phyloP scores from a whole-genome alignment of 2,888 invertebrate species.

The Drosophila peninsularis region DNA sequence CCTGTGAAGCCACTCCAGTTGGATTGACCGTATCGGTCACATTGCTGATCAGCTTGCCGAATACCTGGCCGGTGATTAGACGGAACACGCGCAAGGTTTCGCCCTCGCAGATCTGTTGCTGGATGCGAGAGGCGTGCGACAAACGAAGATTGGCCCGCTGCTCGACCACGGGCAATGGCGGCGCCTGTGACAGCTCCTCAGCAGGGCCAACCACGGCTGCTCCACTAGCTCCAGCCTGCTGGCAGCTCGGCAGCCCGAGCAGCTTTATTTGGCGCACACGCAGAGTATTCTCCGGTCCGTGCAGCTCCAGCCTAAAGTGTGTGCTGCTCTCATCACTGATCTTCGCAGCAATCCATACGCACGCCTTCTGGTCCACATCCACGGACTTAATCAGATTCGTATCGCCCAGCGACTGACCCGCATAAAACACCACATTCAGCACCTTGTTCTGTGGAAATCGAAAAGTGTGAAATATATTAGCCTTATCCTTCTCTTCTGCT shows the following conservation, averaged over 20 bases:
- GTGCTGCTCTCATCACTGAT: conserved; percentile 87
- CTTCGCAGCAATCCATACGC: conserved; percentile 96
- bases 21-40: conserved; percentile 63
- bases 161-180: conserved; percentile 8
- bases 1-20: conserved; percentile 6
- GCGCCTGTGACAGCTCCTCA: conserved; percentile 8
- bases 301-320: conserved; percentile 92
- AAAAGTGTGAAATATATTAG: not conserved
- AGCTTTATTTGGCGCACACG: conserved; percentile 93
- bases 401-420: conserved; percentile 93
- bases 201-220: not conserved
- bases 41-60: conserved; percentile 92
- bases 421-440: conserved; percentile 92
- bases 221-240: conserved; percentile 17
- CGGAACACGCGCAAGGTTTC: conserved; percentile 97
- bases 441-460: conserved; percentile 91
- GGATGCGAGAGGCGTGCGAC: conserved; percentile 86
- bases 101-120: conserved; percentile 94
- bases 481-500: too few relatives aligned
- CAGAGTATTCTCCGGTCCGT: conserved; percentile 95
- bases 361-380: conserved; percentile 93
- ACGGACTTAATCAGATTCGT: conserved; percentile 91
- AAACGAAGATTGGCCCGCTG: conserved; percentile 79
- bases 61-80: conserved; percentile 93
- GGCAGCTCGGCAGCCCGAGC: conserved; percentile 86